Conservation (phyloP, 2,113 vertebrate genomes). For the Trichechus manatus region DNA sequence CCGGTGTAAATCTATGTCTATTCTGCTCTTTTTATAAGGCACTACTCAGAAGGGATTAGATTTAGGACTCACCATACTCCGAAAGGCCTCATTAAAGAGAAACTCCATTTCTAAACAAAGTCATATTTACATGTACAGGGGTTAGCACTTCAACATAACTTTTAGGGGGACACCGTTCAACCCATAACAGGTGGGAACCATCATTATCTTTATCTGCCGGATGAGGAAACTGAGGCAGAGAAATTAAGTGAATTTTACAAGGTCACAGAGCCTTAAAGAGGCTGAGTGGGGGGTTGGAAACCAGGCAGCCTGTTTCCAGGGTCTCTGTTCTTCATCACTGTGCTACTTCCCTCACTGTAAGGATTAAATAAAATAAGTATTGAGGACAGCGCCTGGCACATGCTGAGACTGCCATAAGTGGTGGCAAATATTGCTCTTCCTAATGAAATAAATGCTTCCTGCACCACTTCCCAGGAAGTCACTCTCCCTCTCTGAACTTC, state of each 20-base stretch:
- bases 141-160: no score
- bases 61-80: no score
- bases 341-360: fast-evolving
- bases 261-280: not conserved
- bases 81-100: no score
- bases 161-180: no score
- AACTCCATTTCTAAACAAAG: no score
- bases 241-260: not conserved
- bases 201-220: not conserved
- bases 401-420: fast-evolving
- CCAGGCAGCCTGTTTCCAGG: not conserved
- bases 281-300: fast-evolving
- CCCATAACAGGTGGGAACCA: no score
- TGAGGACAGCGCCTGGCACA: fast-evolving
- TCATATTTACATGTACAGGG: no score
- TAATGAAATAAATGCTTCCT: not conserved
- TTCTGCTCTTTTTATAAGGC: no score
- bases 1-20: no score
- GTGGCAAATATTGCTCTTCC: fast-evolving
- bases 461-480: not conserved
- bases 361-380: no score
- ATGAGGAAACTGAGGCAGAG: not conserved
- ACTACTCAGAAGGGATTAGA: no score
- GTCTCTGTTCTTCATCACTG: not conserved
- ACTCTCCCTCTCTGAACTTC: not conserved